Conservation (phyloP, 2,888 invertebrate species). For the Meteorus colon region DNA sequence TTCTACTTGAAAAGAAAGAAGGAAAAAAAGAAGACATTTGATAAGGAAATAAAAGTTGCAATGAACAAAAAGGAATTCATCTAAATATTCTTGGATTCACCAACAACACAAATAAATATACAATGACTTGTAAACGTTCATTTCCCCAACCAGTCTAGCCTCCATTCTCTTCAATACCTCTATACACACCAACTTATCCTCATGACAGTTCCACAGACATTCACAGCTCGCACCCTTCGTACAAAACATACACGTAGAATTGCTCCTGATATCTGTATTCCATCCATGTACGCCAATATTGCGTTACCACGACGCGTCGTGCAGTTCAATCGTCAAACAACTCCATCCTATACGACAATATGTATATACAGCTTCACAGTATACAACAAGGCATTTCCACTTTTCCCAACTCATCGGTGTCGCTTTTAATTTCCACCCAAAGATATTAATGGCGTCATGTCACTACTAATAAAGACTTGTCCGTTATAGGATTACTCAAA, state of each 20-base stretch:
- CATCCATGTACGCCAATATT: constrained; percentile 69
- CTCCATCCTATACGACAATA: not conserved
- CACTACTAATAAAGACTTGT: constrained; percentile 54
- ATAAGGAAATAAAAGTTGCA: too few relatives aligned
- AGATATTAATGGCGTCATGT: constrained; percentile 63
- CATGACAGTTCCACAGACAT: constrained; percentile 10
- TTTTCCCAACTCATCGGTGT: constrained; percentile 62
- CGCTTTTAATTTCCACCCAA: constrained; percentile 65
- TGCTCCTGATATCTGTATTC: constrained; percentile 63
- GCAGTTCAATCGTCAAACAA: constrained; percentile 58
- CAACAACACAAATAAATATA: too few relatives aligned
- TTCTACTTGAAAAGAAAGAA: not conserved
- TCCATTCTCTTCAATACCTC: not conserved
- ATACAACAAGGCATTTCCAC: constrained; percentile 24
- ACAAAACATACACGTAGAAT: constrained; percentile 19
- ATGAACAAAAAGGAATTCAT: too few relatives aligned
- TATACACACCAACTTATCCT: not conserved
- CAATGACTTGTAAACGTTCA: too few relatives aligned
- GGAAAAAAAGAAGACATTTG: not conserved
- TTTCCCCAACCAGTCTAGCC: not conserved
- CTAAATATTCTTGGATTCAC: too few relatives aligned
- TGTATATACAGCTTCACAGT: not conserved
- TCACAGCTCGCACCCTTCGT: constrained; percentile 27
- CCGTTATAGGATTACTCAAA: constrained; percentile 39
- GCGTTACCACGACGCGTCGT: constrained; percentile 71